Percentiles rank a stretch among this genome's conserved stretches.
Evolutionary conservation across 2,797 vertebrate species (phyloP).

Genomic region (Dicrostonyx torquatus): DNA sequence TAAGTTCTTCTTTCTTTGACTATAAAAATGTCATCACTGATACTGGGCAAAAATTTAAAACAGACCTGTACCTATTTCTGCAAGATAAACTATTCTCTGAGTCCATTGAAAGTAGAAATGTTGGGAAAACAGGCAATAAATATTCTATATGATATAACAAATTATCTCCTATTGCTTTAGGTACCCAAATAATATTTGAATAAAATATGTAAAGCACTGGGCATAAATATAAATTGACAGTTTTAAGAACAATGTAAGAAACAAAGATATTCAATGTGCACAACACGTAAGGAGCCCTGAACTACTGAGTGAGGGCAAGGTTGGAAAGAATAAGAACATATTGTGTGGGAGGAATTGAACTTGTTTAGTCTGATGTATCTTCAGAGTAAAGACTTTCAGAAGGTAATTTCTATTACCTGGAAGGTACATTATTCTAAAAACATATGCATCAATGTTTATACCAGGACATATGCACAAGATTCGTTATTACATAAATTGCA

Average conservation of each 20-base stretch:
- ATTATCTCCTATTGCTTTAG: neutral
- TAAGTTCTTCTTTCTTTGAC: neutral
- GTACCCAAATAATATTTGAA: neutral
- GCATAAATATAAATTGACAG: neutral
- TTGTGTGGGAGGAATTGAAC: rapidly evolving
- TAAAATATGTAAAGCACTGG: neutral
- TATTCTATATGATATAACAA: neutral
- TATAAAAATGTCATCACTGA: neutral
- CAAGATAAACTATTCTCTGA: neutral
- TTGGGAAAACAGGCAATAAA: neutral
- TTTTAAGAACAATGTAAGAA: neutral
- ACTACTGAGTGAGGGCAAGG: neutral
- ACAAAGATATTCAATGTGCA: neutral
- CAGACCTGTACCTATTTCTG: neutral
- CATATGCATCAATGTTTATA: neutral
- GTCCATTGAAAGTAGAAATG: neutral
- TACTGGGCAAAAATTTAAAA: neutral
- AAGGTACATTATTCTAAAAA: neutral
- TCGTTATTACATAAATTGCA: neutral
- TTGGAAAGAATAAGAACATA: neutral
- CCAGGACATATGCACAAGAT: neutral
- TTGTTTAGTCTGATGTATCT: too few species aligned
- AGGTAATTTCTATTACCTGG: neutral
- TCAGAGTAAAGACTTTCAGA: neutral
- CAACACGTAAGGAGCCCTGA: neutral